Evolutionary conservation across 2,113 vertebrate genomes (phyloP).

Genomic region (Alouatta palliata): DNA sequence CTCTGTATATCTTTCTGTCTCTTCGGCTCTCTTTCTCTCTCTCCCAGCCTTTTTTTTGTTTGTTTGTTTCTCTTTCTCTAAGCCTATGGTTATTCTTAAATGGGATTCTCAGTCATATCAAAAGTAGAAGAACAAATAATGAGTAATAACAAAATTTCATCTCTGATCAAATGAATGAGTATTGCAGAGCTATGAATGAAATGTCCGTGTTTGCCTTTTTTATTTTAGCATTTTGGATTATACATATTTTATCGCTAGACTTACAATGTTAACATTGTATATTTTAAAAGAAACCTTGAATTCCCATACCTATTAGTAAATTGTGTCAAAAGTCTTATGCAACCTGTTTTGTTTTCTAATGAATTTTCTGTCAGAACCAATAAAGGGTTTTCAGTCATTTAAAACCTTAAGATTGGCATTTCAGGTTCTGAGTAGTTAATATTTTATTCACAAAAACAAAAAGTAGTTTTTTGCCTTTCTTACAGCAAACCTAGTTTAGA

Average conservation of each 20-base stretch:
- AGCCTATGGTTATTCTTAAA: slow-evolving; percentile 27
- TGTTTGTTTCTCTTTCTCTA: not conserved
- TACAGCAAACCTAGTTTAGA: slow-evolving; percentile 45
- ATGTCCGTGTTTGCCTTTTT: slow-evolving; percentile 32
- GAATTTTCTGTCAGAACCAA: slow-evolving; percentile 44
- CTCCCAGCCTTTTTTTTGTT: not conserved
- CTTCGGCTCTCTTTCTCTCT: not conserved
- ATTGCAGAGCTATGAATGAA: slow-evolving; percentile 57
- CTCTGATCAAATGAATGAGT: slow-evolving; percentile 46
- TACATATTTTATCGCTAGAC: not conserved
- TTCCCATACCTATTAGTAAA: slow-evolving; percentile 41
- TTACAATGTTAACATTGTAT: slow-evolving; percentile 19
- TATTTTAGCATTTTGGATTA: not conserved
- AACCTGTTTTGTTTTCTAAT: slow-evolving; percentile 72
- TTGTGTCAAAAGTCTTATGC: slow-evolving; percentile 73
- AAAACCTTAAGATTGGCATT: slow-evolving; percentile 36
- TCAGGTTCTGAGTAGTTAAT: slow-evolving; percentile 38
- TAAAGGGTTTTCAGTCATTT: slow-evolving; percentile 32
- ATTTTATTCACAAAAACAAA: slow-evolving; percentile 55
- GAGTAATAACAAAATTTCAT: slow-evolving; percentile 40
- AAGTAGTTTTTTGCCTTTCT: slow-evolving; percentile 56
- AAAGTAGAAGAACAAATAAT: slow-evolving; percentile 49
- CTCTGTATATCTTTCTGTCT: slow-evolving; percentile 6
- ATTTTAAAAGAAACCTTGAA: slow-evolving; percentile 59
- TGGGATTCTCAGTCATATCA: not conserved